These are phyloP conservation scores for Camponotus vicinus DNA, from an alignment of 1,140 invertebrate genomes.

Conservation along the genomic window DNA sequence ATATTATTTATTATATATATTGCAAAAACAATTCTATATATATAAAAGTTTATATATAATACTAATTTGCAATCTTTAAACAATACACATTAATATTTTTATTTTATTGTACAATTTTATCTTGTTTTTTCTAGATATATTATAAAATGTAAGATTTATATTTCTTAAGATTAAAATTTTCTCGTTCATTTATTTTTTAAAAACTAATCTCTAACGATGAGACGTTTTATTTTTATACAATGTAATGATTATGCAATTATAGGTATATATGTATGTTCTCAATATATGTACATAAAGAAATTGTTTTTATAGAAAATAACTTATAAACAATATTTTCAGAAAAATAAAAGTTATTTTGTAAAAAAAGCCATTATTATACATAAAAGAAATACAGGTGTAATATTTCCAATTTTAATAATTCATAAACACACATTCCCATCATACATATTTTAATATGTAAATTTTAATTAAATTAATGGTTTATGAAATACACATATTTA, in stretches of 20 bases:
- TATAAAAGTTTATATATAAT: background rate
- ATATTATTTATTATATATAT: background rate
- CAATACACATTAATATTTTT: constrained; percentile 9
- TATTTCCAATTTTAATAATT: constrained; percentile 61
- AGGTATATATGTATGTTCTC: background rate
- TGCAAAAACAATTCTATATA: constrained; percentile 9
- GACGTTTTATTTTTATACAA: background rate
- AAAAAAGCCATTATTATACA: background rate
- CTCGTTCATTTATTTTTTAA: background rate
- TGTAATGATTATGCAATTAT: constrained; percentile 3
- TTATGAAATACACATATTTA: constrained; percentile 66
- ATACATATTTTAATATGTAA: constrained; percentile 30
- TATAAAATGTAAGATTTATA: background rate
- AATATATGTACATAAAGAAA: constrained; percentile 2
- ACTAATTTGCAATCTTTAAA: constrained; percentile 19
- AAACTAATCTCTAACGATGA: background rate
- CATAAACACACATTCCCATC: constrained; percentile 40
- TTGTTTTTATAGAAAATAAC: constrained; percentile 7
- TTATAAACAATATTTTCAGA: background rate
- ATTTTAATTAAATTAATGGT: constrained; percentile 68
- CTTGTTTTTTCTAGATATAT: background rate
- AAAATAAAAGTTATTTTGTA: background rate
- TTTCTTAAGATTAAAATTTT: constrained; percentile 1
- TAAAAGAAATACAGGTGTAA: constrained; percentile 56
- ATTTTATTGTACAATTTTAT: constrained; percentile 24